These are phyloP conservation scores for Limnephilus marmoratus DNA, from an alignment of 2,888 invertebrate species.

Conservation along the genomic window DNA sequence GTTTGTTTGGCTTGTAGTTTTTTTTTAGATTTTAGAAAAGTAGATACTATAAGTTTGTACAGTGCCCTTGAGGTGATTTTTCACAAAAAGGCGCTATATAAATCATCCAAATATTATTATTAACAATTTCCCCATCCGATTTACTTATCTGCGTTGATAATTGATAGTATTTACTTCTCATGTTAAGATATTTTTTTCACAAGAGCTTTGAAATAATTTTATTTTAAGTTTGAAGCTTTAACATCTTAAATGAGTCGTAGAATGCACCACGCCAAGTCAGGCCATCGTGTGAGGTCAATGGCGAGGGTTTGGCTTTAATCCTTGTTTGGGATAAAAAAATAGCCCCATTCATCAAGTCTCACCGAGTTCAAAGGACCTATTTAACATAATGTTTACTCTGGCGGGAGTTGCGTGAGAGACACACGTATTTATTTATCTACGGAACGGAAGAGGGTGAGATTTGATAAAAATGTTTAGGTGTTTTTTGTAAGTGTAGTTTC, in stretches of 20 bases:
- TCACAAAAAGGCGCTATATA: too few species aligned
- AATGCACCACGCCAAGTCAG: not conserved
- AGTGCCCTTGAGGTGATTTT: too few species aligned
- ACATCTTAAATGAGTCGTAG: slow-evolving; percentile 10
- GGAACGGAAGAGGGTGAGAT: not conserved
- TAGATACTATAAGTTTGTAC: too few species aligned
- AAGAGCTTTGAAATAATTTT: not conserved
- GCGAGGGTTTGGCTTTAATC: slow-evolving; percentile 9
- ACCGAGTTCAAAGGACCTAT: slow-evolving; percentile 28
- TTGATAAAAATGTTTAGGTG: not conserved
- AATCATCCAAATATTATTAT: too few species aligned
- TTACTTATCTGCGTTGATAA: not conserved
- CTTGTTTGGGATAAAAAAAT: slow-evolving; percentile 32
- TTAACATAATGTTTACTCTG: slow-evolving; percentile 24
- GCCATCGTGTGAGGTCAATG: not conserved
- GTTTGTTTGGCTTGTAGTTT: too few species aligned
- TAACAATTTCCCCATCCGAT: too few species aligned
- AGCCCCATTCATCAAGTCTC: slow-evolving; percentile 16
- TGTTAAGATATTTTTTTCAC: not conserved
- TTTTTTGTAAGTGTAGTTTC: not conserved
- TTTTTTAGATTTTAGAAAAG: too few species aligned
- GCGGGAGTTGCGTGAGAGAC: not conserved
- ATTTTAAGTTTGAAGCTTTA: not conserved
- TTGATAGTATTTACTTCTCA: not conserved
- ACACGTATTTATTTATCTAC: not conserved